Conservation (phyloP, 2,888 invertebrate species). For the Seira musarum region DNA sequence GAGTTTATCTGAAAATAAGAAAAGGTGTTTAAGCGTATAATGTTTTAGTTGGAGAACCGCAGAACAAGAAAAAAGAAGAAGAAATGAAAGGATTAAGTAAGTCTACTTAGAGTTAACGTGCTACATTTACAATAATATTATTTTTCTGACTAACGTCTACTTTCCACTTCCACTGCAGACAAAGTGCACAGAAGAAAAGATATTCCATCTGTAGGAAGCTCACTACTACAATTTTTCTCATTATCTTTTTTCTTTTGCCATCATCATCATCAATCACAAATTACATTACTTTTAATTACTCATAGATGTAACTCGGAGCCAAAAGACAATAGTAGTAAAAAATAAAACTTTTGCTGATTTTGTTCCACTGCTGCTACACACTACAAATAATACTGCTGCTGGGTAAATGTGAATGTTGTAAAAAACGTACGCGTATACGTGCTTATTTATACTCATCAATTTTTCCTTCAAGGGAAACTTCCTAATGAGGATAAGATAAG, state of each 20-base stretch:
- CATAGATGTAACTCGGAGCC: too few species aligned
- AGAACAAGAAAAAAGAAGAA: neutral
- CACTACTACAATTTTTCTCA: neutral
- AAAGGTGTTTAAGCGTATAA: neutral
- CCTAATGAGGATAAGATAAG: neutral
- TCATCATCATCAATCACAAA: neutral
- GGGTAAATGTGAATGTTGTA: neutral
- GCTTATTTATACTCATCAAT: neutral
- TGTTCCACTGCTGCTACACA: too few species aligned
- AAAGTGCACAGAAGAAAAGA: too few species aligned
- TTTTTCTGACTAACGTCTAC: too few species aligned
- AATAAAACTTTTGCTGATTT: too few species aligned
- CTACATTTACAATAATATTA: too few species aligned
- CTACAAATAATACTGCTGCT: too few species aligned
- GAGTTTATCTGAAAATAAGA: neutral
- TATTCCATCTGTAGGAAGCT: too few species aligned
- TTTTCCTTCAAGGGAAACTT: neutral
- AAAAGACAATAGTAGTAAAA: neutral
- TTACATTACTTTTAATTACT: neutral
- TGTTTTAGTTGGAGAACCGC: neutral
- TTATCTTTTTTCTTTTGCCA: neutral
- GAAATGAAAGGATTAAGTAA: conserved; percentile 45
- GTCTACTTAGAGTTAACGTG: too few species aligned
- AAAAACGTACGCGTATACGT: neutral
- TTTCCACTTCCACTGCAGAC: too few species aligned